Conservation (phyloP, 2,113 vertebrate species). For the Daboia siamensis region DNA sequence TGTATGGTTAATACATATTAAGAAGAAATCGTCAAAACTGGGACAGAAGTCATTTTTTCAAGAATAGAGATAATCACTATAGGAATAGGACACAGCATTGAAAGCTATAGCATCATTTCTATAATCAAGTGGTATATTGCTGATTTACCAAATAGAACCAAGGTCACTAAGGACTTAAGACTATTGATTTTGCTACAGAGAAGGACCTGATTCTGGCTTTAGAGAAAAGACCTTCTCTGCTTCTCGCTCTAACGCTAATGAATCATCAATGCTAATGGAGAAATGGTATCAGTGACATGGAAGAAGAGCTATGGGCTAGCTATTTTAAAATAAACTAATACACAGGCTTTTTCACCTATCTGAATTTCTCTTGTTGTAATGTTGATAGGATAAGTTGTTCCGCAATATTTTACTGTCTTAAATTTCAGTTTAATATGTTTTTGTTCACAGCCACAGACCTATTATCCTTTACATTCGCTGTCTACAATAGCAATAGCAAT, state of each 20-base stretch:
- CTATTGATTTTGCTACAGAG: neutral
- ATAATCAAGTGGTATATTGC: neutral
- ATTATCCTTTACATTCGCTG: neutral
- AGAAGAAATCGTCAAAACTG: neutral
- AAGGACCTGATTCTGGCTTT: neutral
- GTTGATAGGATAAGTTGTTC: neutral
- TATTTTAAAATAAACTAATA: neutral
- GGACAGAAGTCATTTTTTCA: neutral
- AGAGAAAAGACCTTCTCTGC: neutral
- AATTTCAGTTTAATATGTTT: neutral
- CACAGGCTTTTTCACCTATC: neutral
- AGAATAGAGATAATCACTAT: neutral
- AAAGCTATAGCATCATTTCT: neutral
- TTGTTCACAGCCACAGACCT: neutral
- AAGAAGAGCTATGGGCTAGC: neutral
- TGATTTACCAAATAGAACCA: neutral
- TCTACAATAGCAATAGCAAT: neutral
- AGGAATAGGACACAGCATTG: neutral
- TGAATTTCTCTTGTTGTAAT: neutral
- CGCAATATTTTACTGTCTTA: neutral
- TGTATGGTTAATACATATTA: neutral
- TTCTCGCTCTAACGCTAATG: neutral
- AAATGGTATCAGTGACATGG: neutral
- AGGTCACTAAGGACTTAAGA: neutral
- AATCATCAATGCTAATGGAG: neutral